Percentiles rank a stretch among this genome's conserved stretches.
Evolutionary conservation across 2,888 invertebrate species (phyloP).

Genomic region (Oscheius sp.): DNA sequence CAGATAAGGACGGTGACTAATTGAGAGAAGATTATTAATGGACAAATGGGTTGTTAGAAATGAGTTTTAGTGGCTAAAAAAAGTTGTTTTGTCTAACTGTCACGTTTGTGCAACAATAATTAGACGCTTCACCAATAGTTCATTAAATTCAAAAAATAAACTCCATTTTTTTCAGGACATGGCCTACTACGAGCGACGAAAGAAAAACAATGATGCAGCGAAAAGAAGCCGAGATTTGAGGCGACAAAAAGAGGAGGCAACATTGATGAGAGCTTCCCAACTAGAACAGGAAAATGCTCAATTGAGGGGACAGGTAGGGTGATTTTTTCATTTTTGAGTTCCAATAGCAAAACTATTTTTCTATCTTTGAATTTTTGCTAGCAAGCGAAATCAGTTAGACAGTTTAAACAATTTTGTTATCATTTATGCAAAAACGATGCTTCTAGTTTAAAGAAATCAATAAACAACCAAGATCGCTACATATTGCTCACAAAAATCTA

Average conservation of each 20-base stretch:
- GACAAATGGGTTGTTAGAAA: too few relatives aligned
- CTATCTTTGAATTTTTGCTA: too few relatives aligned
- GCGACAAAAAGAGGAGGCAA: constrained; percentile 88
- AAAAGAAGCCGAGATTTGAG: constrained; percentile 90
- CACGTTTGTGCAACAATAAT: too few relatives aligned
- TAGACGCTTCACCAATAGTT: too few relatives aligned
- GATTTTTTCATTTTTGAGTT: background rate
- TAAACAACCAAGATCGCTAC: too few relatives aligned
- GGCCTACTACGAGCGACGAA: constrained; percentile 85
- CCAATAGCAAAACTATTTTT: background rate
- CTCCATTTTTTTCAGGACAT: constrained; percentile 79
- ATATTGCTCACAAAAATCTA: too few relatives aligned
- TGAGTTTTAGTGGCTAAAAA: too few relatives aligned
- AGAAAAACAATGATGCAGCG: constrained; percentile 92
- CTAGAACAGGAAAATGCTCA: constrained; percentile 87
- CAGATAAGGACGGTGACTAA: background rate
- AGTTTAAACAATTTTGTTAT: too few relatives aligned
- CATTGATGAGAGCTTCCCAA: constrained; percentile 86
- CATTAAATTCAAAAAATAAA: too few relatives aligned
- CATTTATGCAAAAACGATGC: background rate
- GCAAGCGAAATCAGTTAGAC: too few relatives aligned
- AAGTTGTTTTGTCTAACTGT: too few relatives aligned
- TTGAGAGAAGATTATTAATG: constrained; percentile 13
- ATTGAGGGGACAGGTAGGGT: constrained; percentile 56
- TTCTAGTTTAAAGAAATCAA: too few relatives aligned